Conservation (phyloP, 2,113 vertebrate genomes). For the Clarias macrocephalus region DNA sequence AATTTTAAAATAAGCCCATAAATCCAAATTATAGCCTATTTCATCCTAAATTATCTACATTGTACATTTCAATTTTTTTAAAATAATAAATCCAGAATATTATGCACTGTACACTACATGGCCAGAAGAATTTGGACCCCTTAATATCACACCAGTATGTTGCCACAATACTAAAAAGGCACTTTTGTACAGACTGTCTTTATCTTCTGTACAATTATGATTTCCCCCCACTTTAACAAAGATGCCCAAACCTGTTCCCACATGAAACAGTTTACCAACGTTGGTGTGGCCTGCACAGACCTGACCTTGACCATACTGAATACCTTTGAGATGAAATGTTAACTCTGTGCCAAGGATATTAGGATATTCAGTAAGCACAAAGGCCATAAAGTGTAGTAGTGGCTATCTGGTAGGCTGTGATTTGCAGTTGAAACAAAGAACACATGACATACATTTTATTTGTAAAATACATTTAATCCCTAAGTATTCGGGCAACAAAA, state of each 20-base stretch:
- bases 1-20: not conserved
- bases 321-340: not conserved
- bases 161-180: not conserved
- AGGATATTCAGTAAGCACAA: not conserved
- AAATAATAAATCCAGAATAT: not conserved
- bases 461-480: constrained; percentile 82
- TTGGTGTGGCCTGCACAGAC: no score
- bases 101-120: not conserved
- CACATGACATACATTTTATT: constrained; percentile 55
- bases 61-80: not conserved
- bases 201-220: not conserved
- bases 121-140: not conserved
- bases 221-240: not conserved
- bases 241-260: not conserved
- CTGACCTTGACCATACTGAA: not conserved
- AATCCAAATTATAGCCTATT: no score
- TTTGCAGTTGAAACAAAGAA: constrained; percentile 21
- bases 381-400: no score
- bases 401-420: not conserved
- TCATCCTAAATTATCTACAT: not conserved
- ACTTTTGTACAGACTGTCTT: not conserved
- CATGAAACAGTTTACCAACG: no score
- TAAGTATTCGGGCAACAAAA: constrained; percentile 74
- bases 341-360: not conserved
- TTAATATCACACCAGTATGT: not conserved